Conservation (phyloP, 2,888 invertebrate species). For the Apoda limacodes region DNA sequence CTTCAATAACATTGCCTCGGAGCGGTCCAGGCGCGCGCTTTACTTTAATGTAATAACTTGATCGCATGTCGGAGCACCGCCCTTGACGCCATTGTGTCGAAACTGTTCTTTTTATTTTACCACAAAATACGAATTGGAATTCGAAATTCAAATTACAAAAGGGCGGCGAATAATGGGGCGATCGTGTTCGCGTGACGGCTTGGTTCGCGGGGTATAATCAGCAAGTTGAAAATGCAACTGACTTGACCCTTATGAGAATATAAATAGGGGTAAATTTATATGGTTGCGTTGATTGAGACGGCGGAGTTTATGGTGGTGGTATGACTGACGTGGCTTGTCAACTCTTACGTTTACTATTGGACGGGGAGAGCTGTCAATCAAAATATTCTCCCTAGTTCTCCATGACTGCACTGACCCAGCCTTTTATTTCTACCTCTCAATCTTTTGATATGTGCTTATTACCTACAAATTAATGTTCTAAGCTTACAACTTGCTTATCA, state of each 20-base stretch:
- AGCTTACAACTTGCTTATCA: too few species aligned
- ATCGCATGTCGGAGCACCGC: constrained; percentile 70
- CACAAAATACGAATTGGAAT: constrained; percentile 69
- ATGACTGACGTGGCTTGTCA: constrained; percentile 86
- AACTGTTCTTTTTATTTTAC: constrained; percentile 68
- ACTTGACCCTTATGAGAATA: constrained; percentile 24
- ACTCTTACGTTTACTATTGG: constrained; percentile 82
- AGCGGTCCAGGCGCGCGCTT: constrained; percentile 54
- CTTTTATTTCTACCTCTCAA: too few species aligned
- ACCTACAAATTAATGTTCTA: too few species aligned
- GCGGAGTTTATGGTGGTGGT: constrained; percentile 38
- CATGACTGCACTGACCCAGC: constrained; percentile 35
- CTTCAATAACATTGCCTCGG: constrained; percentile 48
- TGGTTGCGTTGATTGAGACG: constrained; percentile 27
- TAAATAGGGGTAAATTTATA: constrained; percentile 34
- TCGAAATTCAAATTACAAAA: constrained; percentile 70
- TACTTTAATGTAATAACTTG: constrained; percentile 70
- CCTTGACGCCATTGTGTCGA: constrained; percentile 71
- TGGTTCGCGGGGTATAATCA: constrained; percentile 28
- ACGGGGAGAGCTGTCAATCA: constrained; percentile 85
- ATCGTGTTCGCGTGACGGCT: constrained; percentile 63
- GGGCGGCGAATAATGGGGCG: constrained; percentile 69
- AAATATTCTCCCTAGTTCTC: constrained; percentile 59
- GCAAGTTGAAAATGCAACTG: too few species aligned
- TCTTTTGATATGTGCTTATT: too few species aligned